Percentiles rank a stretch among this genome's conserved stretches.
These are phyloP conservation scores for Xerus inauris DNA, from an alignment of 2,113 vertebrate genomes.

Conservation along the genomic window DNA sequence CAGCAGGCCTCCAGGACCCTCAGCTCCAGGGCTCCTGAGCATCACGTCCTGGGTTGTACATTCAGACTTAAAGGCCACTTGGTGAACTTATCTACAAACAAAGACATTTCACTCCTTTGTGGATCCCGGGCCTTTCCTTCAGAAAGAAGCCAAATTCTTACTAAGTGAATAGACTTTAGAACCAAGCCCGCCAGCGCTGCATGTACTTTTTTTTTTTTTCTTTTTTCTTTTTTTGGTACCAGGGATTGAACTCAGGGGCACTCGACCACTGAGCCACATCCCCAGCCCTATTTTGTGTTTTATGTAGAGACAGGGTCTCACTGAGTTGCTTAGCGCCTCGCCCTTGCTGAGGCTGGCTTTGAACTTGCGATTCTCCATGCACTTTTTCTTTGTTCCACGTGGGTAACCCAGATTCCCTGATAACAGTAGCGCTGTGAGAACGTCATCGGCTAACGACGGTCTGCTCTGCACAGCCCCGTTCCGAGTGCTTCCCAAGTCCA, in stretches of 20 bases:
- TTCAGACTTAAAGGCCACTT: neutral
- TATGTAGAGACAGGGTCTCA: too few relatives aligned
- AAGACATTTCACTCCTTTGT: neutral
- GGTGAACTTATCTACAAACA: neutral
- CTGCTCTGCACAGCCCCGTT: accelerated
- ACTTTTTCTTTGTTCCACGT: too few relatives aligned
- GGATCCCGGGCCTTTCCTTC: neutral
- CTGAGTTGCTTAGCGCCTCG: too few relatives aligned
- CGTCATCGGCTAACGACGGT: neutral
- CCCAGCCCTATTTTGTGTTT: too few relatives aligned
- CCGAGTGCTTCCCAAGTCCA: accelerated
- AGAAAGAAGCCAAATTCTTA: neutral
- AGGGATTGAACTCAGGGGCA: too few relatives aligned
- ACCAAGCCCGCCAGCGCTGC: accelerated
- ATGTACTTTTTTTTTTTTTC: neutral
- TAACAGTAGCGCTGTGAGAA: accelerated
- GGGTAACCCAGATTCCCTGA: neutral
- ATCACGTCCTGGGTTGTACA: neutral
- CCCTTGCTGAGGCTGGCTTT: too few relatives aligned
- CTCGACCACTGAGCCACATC: too few relatives aligned
- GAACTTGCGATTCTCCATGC: too few relatives aligned
- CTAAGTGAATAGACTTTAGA: neutral
- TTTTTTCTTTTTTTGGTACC: too few relatives aligned
- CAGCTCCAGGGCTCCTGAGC: neutral
- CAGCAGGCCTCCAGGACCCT: neutral